Conservation (phyloP, 2,797 vertebrate genomes). For the Huso huso region DNA sequence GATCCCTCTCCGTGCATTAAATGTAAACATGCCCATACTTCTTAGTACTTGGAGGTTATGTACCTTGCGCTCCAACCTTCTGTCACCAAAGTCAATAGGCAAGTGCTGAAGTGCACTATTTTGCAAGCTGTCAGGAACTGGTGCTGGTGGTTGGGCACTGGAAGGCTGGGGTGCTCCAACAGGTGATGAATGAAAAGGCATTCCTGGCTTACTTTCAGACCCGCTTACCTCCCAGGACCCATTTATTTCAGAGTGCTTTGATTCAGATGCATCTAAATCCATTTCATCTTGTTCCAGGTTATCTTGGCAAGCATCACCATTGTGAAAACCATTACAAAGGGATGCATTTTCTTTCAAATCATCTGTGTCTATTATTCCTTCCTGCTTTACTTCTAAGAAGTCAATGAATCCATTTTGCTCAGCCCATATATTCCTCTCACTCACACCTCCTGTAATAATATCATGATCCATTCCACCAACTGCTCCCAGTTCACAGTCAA, state of each 20-base stretch:
- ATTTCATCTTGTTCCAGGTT: conserved; percentile 37
- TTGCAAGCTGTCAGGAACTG: conserved; percentile 59
- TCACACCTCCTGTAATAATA: conserved; percentile 36
- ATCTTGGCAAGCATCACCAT: conserved; percentile 42
- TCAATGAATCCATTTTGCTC: conserved; percentile 73
- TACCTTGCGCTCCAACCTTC: conserved; percentile 69
- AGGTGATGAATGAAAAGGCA: conserved; percentile 60
- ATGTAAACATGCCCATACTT: conserved; percentile 74
- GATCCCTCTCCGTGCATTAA: conserved; percentile 69
- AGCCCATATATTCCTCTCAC: conserved; percentile 42
- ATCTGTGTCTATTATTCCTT: conserved; percentile 20
- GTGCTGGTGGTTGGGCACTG: conserved; percentile 44
- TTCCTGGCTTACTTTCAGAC: conserved; percentile 42
- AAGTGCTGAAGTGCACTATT: conserved; percentile 71
- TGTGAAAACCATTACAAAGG: conserved; percentile 70
- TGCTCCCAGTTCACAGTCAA: conserved; percentile 75
- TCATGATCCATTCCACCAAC: conserved; percentile 68
- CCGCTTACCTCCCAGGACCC: conserved; percentile 43
- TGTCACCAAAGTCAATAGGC: conserved; percentile 62
- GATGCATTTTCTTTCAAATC: conserved; percentile 39
- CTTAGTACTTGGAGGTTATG: conserved; percentile 73
- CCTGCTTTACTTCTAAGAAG: conserved; percentile 54
- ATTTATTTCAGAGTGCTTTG: conserved; percentile 42
- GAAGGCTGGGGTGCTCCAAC: conserved; percentile 52
- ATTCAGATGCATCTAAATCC: conserved; percentile 43